Percentiles rank a stretch among this genome's conserved stretches.
phyloP scores from a whole-genome alignment of 2,797 vertebrate genomes.

The Poecilia gillii region DNA sequence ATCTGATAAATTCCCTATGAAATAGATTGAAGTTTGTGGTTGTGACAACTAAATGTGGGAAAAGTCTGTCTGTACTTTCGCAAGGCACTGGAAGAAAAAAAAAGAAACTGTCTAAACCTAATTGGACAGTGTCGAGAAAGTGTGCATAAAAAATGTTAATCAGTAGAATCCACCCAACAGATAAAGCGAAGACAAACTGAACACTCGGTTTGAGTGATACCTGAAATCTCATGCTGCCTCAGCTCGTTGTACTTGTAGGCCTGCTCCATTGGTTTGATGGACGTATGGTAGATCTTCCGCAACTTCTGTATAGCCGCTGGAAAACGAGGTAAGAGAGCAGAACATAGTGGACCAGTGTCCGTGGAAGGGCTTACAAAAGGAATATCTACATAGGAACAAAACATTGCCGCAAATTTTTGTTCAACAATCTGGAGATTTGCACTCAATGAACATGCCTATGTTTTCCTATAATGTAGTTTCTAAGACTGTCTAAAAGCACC shows the following conservation, averaged over 20 bases:
- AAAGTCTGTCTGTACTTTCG: not conserved
- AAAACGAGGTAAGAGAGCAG: constrained; percentile 5
- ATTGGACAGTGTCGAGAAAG: constrained; percentile 14
- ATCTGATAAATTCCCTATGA: not conserved
- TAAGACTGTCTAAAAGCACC: not conserved
- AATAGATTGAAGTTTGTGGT: not conserved
- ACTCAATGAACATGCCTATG: not conserved
- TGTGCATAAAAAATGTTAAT: constrained; percentile 34
- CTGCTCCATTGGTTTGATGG: constrained; percentile 97
- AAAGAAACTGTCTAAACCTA: not conserved
- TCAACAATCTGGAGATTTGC: not conserved
- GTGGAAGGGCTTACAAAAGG: not conserved
- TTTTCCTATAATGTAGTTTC: not conserved
- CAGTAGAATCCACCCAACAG: constrained; percentile 47
- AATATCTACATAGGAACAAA: not conserved
- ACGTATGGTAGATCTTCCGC: constrained; percentile 93
- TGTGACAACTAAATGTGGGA: not conserved
- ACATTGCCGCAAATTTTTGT: not conserved
- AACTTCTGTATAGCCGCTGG: constrained; percentile 89
- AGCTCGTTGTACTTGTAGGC: constrained; percentile 98
- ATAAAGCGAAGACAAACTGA: constrained; percentile 25
- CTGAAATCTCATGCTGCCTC: constrained; percentile 97
- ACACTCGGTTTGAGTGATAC: constrained; percentile 69
- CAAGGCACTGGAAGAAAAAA: not conserved
- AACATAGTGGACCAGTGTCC: not conserved